phyloP scores from a whole-genome alignment of 2,888 invertebrate genomes.

The Protonemura montana region DNA sequence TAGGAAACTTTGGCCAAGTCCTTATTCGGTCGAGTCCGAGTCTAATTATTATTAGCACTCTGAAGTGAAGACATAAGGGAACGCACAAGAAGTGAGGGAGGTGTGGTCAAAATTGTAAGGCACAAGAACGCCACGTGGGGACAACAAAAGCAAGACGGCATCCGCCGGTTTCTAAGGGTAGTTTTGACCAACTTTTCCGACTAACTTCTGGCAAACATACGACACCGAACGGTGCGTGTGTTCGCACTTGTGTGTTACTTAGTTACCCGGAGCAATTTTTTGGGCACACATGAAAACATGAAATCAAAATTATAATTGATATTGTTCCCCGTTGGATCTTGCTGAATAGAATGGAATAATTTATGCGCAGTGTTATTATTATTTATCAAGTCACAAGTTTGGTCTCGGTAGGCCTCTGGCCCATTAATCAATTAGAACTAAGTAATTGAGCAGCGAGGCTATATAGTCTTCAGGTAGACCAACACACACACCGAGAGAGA shows the following conservation, averaged over 20 bases:
- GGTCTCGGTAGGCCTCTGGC: background rate
- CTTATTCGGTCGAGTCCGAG: background rate
- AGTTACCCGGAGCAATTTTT: background rate
- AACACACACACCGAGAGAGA: background rate
- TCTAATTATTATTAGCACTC: background rate
- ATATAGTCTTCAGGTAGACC: background rate
- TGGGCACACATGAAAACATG: background rate
- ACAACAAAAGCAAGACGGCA: background rate
- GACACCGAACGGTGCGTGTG: background rate
- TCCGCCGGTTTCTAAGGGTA: background rate
- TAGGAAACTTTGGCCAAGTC: background rate
- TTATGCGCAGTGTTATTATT: background rate
- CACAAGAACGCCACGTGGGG: background rate
- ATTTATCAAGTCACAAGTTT: background rate
- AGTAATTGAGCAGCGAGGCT: background rate
- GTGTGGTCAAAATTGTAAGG: background rate
- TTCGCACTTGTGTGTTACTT: background rate
- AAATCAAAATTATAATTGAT: background rate
- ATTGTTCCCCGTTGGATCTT: background rate
- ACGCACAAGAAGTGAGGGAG: background rate
- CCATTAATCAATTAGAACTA: conserved; percentile 12
- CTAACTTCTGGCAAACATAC: background rate
- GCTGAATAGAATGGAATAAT: background rate
- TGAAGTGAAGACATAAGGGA: background rate
- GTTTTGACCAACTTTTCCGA: background rate